Evolutionary conservation across 2,888 invertebrate species (phyloP).

Genomic region (Lasioglossum vierecki): DNA sequence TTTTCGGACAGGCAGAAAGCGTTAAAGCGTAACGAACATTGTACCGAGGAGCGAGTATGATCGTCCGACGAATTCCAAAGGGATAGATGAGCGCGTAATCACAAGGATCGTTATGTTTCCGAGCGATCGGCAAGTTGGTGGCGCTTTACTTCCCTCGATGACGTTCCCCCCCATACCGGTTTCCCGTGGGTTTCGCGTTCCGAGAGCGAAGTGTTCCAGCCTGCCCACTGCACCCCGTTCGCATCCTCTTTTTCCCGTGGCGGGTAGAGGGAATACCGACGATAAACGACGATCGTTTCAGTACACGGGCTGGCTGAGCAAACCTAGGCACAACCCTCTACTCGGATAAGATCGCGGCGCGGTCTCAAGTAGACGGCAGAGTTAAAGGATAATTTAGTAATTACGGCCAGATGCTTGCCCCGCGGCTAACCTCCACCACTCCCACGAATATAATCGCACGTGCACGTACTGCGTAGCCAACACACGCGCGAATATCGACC

Average conservation of each 20-base stretch:
- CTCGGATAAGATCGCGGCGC: conserved; percentile 74
- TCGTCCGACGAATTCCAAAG: not conserved
- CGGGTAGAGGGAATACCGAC: conserved; percentile 41
- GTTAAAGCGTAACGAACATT: not conserved
- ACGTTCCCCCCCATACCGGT: conserved; percentile 44
- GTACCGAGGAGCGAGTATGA: not conserved
- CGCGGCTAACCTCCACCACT: conserved; percentile 69
- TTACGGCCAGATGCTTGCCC: conserved; percentile 82
- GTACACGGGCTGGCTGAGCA: conserved; percentile 59
- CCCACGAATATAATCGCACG: conserved; percentile 62
- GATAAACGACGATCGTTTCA: conserved; percentile 72
- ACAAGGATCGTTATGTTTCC: conserved; percentile 18
- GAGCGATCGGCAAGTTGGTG: conserved; percentile 26
- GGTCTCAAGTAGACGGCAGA: conserved; percentile 73
- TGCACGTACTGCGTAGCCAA: conserved; percentile 23
- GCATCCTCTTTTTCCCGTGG: conserved; percentile 1
- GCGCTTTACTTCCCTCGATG: conserved; percentile 39
- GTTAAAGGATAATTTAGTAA: conserved; percentile 83
- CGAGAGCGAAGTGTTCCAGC: conserved; percentile 33
- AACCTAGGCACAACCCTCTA: conserved; percentile 68
- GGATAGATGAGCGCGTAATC: conserved; percentile 29
- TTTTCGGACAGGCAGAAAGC: not conserved
- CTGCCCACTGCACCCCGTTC: conserved; percentile 8
- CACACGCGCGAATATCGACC: conserved; percentile 32
- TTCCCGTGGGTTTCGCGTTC: conserved; percentile 40